Conservation (phyloP, 2,113 vertebrate species). For the Hippotragus niger region DNA sequence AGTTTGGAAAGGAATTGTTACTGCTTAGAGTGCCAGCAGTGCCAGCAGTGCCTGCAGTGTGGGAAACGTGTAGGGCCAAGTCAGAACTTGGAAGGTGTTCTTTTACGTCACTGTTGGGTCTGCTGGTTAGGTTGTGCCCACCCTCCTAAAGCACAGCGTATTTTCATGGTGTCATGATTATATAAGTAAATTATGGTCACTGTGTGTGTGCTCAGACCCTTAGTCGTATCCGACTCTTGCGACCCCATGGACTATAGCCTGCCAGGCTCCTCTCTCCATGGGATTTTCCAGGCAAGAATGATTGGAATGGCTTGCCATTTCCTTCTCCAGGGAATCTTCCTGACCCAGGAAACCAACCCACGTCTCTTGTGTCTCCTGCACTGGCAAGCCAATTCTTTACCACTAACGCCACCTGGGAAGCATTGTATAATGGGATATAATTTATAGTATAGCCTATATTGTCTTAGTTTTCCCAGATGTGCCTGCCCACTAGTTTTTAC, state of each 20-base stretch:
- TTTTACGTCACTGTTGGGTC: fast-evolving
- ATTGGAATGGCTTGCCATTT: background rate
- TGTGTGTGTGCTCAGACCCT: background rate
- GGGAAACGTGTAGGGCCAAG: background rate
- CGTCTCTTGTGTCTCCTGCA: background rate
- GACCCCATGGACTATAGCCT: background rate
- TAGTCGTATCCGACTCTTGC: fast-evolving
- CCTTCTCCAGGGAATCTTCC: background rate
- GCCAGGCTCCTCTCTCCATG: background rate
- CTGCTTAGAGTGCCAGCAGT: no score
- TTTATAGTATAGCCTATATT: background rate
- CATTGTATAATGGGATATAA: background rate
- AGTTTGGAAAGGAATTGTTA: background rate
- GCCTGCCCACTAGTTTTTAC: background rate
- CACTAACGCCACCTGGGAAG: background rate
- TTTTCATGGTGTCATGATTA: background rate
- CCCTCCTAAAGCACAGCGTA: fast-evolving
- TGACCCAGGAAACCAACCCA: background rate
- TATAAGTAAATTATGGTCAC: background rate
- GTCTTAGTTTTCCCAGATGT: background rate
- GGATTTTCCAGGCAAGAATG: background rate
- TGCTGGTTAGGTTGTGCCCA: background rate
- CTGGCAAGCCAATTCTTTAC: background rate
- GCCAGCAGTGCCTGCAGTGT: no score
- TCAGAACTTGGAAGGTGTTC: background rate